A percentile compares a stretch with the other conserved stretches of the same genome.
These are phyloP conservation scores for Drosophila bunnanda DNA, from an alignment of 2,888 invertebrate genomes.

Conservation along the genomic window DNA sequence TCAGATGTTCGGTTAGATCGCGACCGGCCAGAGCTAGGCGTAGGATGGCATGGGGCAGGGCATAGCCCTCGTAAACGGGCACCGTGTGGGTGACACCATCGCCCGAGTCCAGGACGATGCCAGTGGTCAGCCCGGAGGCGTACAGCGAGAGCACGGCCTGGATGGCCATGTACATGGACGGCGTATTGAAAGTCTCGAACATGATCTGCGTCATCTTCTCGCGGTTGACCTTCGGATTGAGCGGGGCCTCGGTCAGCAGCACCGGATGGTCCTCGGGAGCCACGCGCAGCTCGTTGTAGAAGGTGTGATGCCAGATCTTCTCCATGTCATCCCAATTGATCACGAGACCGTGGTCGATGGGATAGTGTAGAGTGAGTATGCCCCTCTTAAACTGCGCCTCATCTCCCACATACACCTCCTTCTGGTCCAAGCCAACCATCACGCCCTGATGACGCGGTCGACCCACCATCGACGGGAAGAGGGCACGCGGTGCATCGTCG, in stretches of 20 bases:
- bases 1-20: background rate
- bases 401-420: background rate
- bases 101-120: background rate
- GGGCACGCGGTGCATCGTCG: background rate
- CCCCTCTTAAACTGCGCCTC: background rate
- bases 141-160: slow-evolving; percentile 3
- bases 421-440: background rate
- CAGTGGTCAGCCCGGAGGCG: background rate
- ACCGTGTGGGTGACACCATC: background rate
- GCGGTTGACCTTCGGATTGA: background rate
- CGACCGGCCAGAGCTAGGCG: background rate
- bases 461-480: background rate
- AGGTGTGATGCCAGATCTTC: slow-evolving; percentile 11
- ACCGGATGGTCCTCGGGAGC: slow-evolving; percentile 2
- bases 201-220: background rate
- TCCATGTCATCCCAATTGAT: slow-evolving; percentile 2
- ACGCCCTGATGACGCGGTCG: background rate
- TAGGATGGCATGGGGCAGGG: slow-evolving; percentile 1
- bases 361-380: background rate
- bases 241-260: background rate
- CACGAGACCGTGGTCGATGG: background rate
- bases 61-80: slow-evolving; percentile 4
- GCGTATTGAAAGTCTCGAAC: slow-evolving; percentile 1
- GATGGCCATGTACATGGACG: slow-evolving; percentile 5
- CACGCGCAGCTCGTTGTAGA: slow-evolving; percentile 4